These are phyloP conservation scores for Euphydryas editha DNA, from an alignment of 2,888 invertebrate genomes.

Conservation along the genomic window DNA sequence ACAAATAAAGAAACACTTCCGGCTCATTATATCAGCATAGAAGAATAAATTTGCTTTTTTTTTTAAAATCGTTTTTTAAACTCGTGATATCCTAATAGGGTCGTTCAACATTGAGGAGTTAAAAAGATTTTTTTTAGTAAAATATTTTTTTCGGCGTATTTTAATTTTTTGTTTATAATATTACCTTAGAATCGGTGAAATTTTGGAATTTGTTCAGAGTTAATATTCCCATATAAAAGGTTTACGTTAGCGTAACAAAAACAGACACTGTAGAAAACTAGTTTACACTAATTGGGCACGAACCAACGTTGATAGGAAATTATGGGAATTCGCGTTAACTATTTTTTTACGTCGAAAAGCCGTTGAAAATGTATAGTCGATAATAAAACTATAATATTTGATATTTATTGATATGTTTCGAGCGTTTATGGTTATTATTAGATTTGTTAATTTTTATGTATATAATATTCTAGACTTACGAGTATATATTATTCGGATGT, in stretches of 20 bases:
- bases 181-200: constrained; percentile 20
- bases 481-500: background rate
- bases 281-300: constrained; percentile 35
- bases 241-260: constrained; percentile 39
- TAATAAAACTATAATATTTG: constrained; percentile 29
- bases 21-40: no score
- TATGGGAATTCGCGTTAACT: constrained; percentile 22
- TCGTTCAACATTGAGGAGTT: no score
- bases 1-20: no score
- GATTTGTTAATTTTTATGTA: background rate
- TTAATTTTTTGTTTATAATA: constrained; percentile 2
- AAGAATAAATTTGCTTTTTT: no score
- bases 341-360: constrained; percentile 30
- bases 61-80: no score
- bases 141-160: no score
- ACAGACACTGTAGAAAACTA: constrained; percentile 36
- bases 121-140: no score
- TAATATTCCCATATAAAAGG: constrained; percentile 34
- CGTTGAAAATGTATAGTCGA: constrained; percentile 24
- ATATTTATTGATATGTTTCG: constrained; percentile 14
- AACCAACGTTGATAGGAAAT: constrained; percentile 26
- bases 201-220: constrained; percentile 16
- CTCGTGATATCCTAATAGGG: no score
- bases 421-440: constrained; percentile 16
- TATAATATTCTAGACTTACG: background rate